Evolutionary conservation across 1,140 invertebrate genomes (phyloP), one percentile per base, ranked within the genome.

Genomic region (Drosophila auraria): DNA sequence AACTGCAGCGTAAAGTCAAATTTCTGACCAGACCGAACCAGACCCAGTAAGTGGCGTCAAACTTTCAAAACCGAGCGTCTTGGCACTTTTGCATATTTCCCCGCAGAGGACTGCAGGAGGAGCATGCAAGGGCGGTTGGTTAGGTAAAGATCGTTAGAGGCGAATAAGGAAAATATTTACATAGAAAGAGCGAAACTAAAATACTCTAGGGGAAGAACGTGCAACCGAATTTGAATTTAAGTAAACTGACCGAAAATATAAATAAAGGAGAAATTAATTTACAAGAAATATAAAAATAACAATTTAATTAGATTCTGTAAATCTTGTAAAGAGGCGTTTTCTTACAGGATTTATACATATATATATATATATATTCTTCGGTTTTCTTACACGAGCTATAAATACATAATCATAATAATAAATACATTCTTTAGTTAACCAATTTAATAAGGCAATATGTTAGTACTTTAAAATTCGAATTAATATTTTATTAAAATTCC

Each of bases 21-120:
- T 80, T 90, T 89, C 70, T 89, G 84, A 84, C 84, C 84, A 86
- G 82, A 82, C 64, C 20, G 20, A 20, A 20, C 20, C 65, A 47
- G 30, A 71, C 56, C 72, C 72, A 62, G 69, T 62, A 78, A 78
- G 78, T 80, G 87, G 86, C 86, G 82, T 89, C 86, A 89, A 89
- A 89, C 54, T 86, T 86, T 86, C 65, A 72, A 82, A 71, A 59
- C 68, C 50, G 45, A 73, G 38, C 70, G 70, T 60, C 82, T 90
- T 82, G 83, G 74, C 86, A 90, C 86, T 90, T 90, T 90, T 90
- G 86, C 86, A 90, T 90, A 90, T 90, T 90, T 90, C 42, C 86
- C 42, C 86, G 74, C 74, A 72, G 72, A 71, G 74, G 70, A 71
- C 58, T 63, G 57, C 53, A 54, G 17, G 42, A 71, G n/a, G 82